These are phyloP conservation scores for Trichogramma dendrolimi DNA, from an alignment of 2,888 invertebrate species.

Conservation along the genomic window DNA sequence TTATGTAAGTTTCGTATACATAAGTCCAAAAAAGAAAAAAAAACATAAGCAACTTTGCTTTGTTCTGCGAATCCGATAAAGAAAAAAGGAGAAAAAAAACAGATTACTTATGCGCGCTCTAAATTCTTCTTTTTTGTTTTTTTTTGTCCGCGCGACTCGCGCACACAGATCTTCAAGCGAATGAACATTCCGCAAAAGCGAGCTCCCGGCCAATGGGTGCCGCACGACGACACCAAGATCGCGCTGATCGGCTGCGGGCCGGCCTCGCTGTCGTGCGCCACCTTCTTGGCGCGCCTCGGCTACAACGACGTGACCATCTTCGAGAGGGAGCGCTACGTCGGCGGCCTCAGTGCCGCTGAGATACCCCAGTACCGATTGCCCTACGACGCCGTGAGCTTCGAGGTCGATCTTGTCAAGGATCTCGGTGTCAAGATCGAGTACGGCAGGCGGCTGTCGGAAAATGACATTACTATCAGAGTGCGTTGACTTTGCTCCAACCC, in stretches of 20 bases:
- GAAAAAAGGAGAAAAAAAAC: neutral
- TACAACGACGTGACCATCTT: constrained; percentile 88
- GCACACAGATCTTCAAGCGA: constrained; percentile 74
- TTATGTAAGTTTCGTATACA: no score
- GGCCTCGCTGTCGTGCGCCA: constrained; percentile 93
- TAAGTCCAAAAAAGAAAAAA: no score
- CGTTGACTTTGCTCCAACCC: neutral
- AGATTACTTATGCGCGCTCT: neutral
- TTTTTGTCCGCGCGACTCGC: neutral
- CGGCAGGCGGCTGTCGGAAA: constrained; percentile 66
- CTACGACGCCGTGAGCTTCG: constrained; percentile 86
- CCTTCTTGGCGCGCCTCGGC: constrained; percentile 89
- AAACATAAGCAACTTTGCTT: no score
- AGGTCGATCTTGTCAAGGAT: constrained; percentile 85
- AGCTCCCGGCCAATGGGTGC: constrained; percentile 61
- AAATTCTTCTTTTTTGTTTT: neutral
- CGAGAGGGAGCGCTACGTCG: constrained; percentile 81
- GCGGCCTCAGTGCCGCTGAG: constrained; percentile 91
- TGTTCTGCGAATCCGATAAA: no score
- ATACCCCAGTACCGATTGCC: constrained; percentile 97
- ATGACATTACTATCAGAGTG: constrained; percentile 71
- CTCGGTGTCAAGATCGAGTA: constrained; percentile 85
- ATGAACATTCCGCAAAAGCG: constrained; percentile 89
- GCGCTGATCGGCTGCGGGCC: constrained; percentile 93
- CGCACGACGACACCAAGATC: constrained; percentile 64